These are phyloP conservation scores for Dynastes tityus DNA, from an alignment of 2,888 invertebrate genomes.

Conservation along the genomic window DNA sequence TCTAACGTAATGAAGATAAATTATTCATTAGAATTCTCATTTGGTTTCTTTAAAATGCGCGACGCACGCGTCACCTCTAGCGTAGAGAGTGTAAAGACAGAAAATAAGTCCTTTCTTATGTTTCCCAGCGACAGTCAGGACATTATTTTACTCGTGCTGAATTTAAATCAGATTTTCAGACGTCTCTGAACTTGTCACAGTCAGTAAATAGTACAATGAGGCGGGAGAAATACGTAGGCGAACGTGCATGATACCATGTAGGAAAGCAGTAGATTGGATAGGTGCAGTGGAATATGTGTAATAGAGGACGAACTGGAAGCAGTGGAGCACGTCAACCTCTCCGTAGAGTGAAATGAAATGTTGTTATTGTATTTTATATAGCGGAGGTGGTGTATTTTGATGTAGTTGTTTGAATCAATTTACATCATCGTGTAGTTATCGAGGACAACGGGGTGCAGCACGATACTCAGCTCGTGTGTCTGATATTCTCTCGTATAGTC, in stretches of 20 bases:
- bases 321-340: conserved; percentile 33
- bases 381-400: conserved; percentile 31
- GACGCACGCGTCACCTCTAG: conserved; percentile 22
- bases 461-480: conserved; percentile 7
- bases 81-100: not conserved
- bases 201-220: conserved; percentile 59
- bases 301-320: conserved; percentile 3
- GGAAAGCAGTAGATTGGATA: not conserved
- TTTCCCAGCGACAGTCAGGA: conserved; percentile 58
- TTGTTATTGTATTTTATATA: conserved; percentile 44
- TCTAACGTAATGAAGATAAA: conserved; percentile 15
- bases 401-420: conserved; percentile 39
- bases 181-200: conserved; percentile 62
- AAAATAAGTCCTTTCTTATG: conserved; percentile 40
- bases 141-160: conserved; percentile 65
- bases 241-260: conserved; percentile 23
- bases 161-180: conserved; percentile 64
- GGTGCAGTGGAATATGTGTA: conserved; percentile 15
- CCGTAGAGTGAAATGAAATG: conserved; percentile 32
- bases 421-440: conserved; percentile 40
- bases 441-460: conserved; percentile 2
- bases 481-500: conserved; percentile 6
- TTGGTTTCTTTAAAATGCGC: conserved; percentile 23
- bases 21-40: conserved; percentile 25
- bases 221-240: conserved; percentile 27